Evolutionary conservation across 1,140 invertebrate genomes (phyloP), one percentile per base, ranked within the genome.

Genomic region (Drosophila bocki): DNA sequence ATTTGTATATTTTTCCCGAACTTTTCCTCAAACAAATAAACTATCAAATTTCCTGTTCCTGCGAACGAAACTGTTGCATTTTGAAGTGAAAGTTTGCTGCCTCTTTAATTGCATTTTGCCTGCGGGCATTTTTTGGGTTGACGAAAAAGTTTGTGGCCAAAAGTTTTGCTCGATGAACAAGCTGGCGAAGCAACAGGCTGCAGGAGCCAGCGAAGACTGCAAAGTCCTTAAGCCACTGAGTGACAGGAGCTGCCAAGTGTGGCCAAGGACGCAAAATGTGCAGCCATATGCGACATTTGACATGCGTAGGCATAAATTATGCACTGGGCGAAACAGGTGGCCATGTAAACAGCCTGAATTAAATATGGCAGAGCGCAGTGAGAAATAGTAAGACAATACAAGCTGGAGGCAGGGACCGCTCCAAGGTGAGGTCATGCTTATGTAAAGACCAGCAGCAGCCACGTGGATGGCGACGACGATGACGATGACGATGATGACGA

Each of bases 351-450:
- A 75, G 8, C 17, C 35, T 37, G 41, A 41, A 69, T 42, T 22
- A 61, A 61, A 56, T 17, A 56, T 19, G 13, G 3, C 45, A 45
- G 62, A 41, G 39, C 13, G 48, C 19, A 50, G 61, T 33, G 22
- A 68, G 33, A 68, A 56, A 47, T 32, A 70, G 42, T 44, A 70
- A 26, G 37, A 56, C 53, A 56, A 56, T 26, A 39, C 53, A n/a
- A n/a, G 37, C 19, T 37, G 53, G 33, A 37, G 17, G 51, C 33
- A 54, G 51, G 53, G 19, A 26, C 19, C 53, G 53, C 35, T 44
- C 61, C 74, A 78, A 74, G 70, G 75, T 78, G 75, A 78, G 75
- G 74, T 78, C 75, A 78, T 78, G 63, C 75, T 78, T 78, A 77
- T 78, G 75, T 78, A 77, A 77, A 74, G 67, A 71, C 35, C 29